Base-by-base conservation (phyloP, 2,113 vertebrate genomes). In the Indicator indicator region DNA sequence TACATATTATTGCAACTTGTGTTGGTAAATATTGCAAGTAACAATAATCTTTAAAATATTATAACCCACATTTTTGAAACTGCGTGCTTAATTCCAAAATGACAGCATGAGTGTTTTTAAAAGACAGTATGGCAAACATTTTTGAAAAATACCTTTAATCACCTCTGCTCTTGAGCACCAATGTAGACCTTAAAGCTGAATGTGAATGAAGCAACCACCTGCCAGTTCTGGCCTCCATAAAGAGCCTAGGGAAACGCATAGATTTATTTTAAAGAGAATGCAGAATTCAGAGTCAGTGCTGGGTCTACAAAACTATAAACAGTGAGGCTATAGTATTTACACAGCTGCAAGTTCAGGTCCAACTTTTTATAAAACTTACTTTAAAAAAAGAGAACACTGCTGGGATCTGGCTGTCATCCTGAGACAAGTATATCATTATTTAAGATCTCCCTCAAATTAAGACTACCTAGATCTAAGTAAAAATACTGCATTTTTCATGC, bases 271-370 rank as follows among this genome's bases (percentile, higher is more conserved):
- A 74, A 64, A 90, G 32, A 80, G 60, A 86, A 72, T 6, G 21
- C 32, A 79, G 83, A 94, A 94, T 74, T 92, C 86, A 71, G 86
- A 91, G 62, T 83, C 83, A 84, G 76, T 48, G 38, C 33, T 78
- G 70, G 90, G 83, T 93, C 58, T 64, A 32, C 36, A 78, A 91
- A 85, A 83, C 67, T 63, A 82, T 59, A 27, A 93, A 86, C 52
- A 74, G 71, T 32, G 48, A 92, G 54, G 19, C 67, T 19, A 30
- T 18, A 36, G 36, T 96, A 72, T 95, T 93, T 91, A 95, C 77
- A 91, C 91, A 97, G 90, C 95, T 95, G 85, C 1, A 0, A 88
- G 21, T 80, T 81, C 59, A 77, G 46, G 67, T 75, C 54, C 54
- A 86, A 48, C 56, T 86, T 92, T 68, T 74, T 62, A 70, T 42